A percentile compares a stretch with the other conserved stretches of the same genome.
Evolutionary conservation across 2,113 vertebrate genomes (phyloP).

Genomic region (Hydrolagus affinis): DNA sequence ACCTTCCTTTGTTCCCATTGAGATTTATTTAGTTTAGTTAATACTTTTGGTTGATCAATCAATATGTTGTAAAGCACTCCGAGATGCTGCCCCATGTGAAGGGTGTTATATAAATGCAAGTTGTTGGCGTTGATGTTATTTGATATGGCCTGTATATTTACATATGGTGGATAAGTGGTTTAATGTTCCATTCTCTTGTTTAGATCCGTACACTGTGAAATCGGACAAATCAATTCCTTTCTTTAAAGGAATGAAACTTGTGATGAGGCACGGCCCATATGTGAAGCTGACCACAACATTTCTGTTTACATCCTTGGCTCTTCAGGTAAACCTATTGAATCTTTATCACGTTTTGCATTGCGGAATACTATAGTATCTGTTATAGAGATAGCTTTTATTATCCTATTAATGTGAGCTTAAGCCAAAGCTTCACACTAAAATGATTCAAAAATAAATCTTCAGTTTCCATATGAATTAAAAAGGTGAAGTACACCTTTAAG

Average conservation of each 20-base stretch:
- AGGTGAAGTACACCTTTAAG: too few relatives aligned
- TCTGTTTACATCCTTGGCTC: slow-evolving; percentile 85
- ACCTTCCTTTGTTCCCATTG: background rate
- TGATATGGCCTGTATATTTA: background rate
- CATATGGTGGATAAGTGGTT: background rate
- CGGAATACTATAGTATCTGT: too few relatives aligned
- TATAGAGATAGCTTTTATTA: too few relatives aligned
- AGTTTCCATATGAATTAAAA: too few relatives aligned
- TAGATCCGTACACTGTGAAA: slow-evolving; percentile 66
- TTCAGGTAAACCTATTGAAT: slow-evolving; percentile 68
- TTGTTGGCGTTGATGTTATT: background rate
- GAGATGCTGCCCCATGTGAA: too few relatives aligned
- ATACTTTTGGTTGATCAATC: background rate
- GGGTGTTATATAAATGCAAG: too few relatives aligned
- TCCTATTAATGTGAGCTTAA: too few relatives aligned
- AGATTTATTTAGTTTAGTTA: background rate
- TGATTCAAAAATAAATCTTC: too few relatives aligned
- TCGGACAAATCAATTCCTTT: slow-evolving; percentile 72
- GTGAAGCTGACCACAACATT: slow-evolving; percentile 77
- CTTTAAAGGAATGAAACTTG: slow-evolving; percentile 70
- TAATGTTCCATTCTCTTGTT: slow-evolving; percentile 31
- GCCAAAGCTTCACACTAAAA: too few relatives aligned
- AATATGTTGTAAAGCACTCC: too few relatives aligned
- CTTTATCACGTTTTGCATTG: background rate
- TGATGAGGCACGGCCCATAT: slow-evolving; percentile 77